Conservation (phyloP, 2,113 vertebrate genomes). For the Anguilla rostrata region DNA sequence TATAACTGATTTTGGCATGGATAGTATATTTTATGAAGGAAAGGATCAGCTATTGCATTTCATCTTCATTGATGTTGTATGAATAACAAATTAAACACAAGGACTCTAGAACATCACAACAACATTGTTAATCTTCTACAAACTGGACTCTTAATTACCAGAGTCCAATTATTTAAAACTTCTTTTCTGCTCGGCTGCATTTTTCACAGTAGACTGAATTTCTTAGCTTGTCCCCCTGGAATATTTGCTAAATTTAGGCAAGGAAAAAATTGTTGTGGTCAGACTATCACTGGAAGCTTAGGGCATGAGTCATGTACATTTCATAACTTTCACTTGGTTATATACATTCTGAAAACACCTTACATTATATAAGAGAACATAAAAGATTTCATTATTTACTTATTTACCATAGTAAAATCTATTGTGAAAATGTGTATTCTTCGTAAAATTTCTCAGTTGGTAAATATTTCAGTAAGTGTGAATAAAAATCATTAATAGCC, state of each 20-base stretch:
- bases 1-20: background rate
- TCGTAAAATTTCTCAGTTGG: background rate
- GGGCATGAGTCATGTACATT: background rate
- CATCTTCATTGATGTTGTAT: no score
- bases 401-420: background rate
- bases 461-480: no score
- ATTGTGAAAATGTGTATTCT: background rate
- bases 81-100: background rate
- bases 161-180: background rate
- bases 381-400: background rate
- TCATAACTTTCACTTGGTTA: constrained; percentile 1
- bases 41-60: no score
- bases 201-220: background rate
- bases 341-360: background rate
- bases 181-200: background rate
- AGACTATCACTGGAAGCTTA: background rate
- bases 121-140: background rate
- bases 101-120: background rate
- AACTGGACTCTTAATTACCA: background rate
- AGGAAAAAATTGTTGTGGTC: background rate
- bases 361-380: background rate
- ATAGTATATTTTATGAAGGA: background rate
- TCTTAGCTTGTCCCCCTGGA: background rate
- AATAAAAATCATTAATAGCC: no score
- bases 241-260: background rate